phyloP scores from a whole-genome alignment of 1,140 invertebrate genomes.

The Brachionus rotundiformis region DNA sequence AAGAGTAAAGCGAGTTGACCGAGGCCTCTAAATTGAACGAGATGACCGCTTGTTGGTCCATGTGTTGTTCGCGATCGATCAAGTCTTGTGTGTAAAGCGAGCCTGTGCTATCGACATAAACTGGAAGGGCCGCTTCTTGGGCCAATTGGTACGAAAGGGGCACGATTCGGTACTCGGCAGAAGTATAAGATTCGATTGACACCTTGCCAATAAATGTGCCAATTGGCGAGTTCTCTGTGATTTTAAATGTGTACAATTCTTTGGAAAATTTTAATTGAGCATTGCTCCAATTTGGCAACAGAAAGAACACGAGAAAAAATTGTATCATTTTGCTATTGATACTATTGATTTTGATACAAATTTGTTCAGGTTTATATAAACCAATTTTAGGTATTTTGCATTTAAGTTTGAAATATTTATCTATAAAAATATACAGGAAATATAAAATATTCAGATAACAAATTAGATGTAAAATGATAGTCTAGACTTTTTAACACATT shows the following conservation, averaged over 20 bases:
- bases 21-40: slow-evolving; percentile 23
- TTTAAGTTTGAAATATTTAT: neutral
- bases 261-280: neutral
- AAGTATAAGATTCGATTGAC: neutral
- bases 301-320: neutral
- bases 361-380: neutral
- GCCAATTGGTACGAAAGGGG: neutral
- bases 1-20: neutral
- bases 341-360: neutral
- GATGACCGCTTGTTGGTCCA: neutral
- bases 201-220: neutral
- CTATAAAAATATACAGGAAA: neutral
- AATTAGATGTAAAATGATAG: slow-evolving; percentile 20
- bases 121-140: neutral
- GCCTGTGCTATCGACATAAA: neutral
- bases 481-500: slow-evolving; percentile 12
- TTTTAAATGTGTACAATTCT: neutral
- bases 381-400: neutral
- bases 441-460: slow-evolving; percentile 11
- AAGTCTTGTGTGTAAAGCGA: neutral
- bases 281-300: neutral
- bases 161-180: neutral
- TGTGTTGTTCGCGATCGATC: slow-evolving; percentile 19
- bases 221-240: neutral
- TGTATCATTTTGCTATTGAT: neutral